Conservation (phyloP, 2,113 vertebrate species). For the Lycaon pictus region DNA sequence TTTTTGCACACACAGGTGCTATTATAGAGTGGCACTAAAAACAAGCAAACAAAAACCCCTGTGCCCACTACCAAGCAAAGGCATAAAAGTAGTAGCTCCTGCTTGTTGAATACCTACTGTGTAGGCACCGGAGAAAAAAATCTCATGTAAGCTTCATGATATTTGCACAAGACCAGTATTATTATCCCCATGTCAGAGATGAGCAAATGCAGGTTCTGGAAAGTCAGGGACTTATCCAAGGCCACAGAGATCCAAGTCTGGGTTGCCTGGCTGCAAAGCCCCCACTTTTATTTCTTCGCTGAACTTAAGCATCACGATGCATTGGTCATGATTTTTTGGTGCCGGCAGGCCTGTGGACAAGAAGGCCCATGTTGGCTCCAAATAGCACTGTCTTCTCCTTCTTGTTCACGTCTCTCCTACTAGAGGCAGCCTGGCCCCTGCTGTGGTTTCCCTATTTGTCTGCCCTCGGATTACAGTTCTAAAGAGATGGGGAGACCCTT, state of each 20-base stretch:
- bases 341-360: background rate
- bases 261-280: background rate
- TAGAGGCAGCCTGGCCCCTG: background rate
- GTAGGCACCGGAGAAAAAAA: background rate
- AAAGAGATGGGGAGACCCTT: background rate
- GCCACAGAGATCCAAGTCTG: background rate
- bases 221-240: background rate
- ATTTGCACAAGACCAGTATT: background rate
- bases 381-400: background rate
- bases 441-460: background rate
- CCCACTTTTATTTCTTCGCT: background rate
- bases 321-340: background rate
- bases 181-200: background rate
- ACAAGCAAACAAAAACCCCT: conserved; percentile 3
- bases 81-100: background rate
- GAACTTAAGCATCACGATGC: background rate
- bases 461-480: background rate
- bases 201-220: background rate
- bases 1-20: background rate
- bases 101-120: background rate
- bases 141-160: background rate
- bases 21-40: background rate
- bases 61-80: background rate
- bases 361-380: background rate
- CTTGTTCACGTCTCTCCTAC: background rate